Evolutionary conservation across 1,140 invertebrate genomes (phyloP).

Genomic region (Muscidifurax raptorellus): DNA sequence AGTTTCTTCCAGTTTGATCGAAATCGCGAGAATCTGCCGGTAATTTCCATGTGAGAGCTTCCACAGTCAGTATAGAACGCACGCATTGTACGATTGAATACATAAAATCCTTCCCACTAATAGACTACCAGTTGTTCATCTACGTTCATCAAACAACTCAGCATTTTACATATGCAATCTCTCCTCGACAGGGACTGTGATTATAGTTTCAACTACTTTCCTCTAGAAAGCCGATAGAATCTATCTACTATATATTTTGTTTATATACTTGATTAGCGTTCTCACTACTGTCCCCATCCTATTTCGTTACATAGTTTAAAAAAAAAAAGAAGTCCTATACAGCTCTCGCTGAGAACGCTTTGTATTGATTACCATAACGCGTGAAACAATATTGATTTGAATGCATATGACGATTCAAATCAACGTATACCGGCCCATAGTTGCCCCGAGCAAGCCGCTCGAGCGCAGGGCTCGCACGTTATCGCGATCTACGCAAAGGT

Average conservation of each 20-base stretch:
- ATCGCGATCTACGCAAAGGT: background rate
- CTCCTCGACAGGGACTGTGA: background rate
- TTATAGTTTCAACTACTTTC: background rate
- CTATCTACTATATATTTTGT: background rate
- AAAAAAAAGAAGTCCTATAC: background rate
- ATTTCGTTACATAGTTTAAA: background rate
- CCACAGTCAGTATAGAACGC: background rate
- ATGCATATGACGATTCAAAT: background rate
- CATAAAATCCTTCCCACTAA: background rate
- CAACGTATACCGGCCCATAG: background rate
- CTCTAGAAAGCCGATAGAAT: background rate
- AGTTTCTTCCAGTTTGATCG: background rate
- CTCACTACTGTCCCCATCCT: background rate
- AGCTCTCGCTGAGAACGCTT: background rate
- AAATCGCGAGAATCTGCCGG: background rate
- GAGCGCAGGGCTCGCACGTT: background rate
- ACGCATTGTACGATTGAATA: background rate
- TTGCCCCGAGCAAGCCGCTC: background rate
- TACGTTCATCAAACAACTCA: slow-evolving; percentile 4
- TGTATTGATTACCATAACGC: background rate
- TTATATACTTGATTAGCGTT: background rate
- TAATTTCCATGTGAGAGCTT: background rate
- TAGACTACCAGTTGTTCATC: background rate
- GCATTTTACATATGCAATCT: background rate
- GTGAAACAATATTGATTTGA: background rate